Base-by-base conservation (phyloP, 2,113 vertebrate genomes). In the Hoplias malabaricus region DNA sequence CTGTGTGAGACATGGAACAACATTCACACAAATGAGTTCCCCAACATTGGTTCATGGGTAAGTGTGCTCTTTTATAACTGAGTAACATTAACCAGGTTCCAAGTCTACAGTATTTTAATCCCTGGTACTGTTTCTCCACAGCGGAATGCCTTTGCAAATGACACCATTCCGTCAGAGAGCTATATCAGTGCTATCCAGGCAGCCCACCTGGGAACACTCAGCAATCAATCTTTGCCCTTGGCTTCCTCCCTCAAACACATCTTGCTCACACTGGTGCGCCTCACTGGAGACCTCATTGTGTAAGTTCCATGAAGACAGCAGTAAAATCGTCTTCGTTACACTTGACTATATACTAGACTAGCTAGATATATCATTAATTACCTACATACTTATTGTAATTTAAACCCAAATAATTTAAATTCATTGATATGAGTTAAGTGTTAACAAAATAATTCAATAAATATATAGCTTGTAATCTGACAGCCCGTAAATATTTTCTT, bases 101-200 rank as follows among this genome's bases (percentile, higher is more conserved):
- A 16, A 23, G 61, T 12, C n/a, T 11, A 14, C 61, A 34, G 14
- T 11, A 12, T 0, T 61, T 5, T 68, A 36, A 38, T 14, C n/a
- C 3, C 11, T 2, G 0, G 9, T 29, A 83, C 81, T 78, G 16
- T 86, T 4, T 50, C 50, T 33, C 62, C 78, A 12, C 76, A 99
- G 98, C 95, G 98, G 83, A 99, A 98, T 12, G 97, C 98, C 9
- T 99, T 99, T 80, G 97, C 98, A 19, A 99, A 99, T 2, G 98
- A 99, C 84, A 98, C 95, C 1, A 97, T 99, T 81, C 98, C 97
- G 0, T 94, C 97, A 0, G 98, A 99, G 82, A 99, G 98, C 90
- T 99, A 99, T 88, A 99, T 99, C 89, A 95, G 97, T 0, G 98
- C 96, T 0, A 96, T 99, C 56, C 98, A 99, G 90, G 96, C 96